Base-by-base conservation (phyloP, 2,113 vertebrate species). In the Cyphomyrus plagiostoma region DNA sequence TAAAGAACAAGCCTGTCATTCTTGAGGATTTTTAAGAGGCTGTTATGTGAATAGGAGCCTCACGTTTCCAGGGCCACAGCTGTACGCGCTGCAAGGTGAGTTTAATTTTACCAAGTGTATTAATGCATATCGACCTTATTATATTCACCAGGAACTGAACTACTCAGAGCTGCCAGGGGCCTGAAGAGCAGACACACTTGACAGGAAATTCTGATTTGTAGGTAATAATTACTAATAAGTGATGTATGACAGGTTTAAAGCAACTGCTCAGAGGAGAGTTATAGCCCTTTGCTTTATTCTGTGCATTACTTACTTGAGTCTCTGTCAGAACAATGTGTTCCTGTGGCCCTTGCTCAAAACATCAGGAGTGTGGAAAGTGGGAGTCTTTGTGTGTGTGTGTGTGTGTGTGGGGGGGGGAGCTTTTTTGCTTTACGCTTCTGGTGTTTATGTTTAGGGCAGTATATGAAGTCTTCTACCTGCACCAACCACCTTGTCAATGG, bases 401-500 rank as follows among this genome's bases (percentile, higher is more conserved):
- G 50, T 52, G 50, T 50, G 9, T 9, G 48, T 1, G 8, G 2
- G 26, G 10, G 10, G 30, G 26, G 13, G 10, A 10, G 15, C 35
- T 77, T 77, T 77, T 74, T 11, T 4, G 26, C 26, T 15, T 74
- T 74, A 30, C 13, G 11, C 35, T n/a, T 13, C 62, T 13, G 2
- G 0, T 26, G 3, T 70, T 6, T 70, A 70, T 30, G n/a, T 66
- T 26, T 39, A 5, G 15, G 30, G 35, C 70, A 8, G 70, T n/a
- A 42, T 21, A 87, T 56, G 5, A 88, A 88, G 26, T 58, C 11
- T 88, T 8, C 0, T 92, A 99, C 98, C 98, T 93, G 98, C 97
- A 89, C 98, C 98, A 91, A 99, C 98, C 91, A 99, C 98, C 95
- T 97, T 98, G 93, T 99, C 98, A 91, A 99, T 99, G 50, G 97